Evolutionary conservation across 1,140 invertebrate species (phyloP).

Genomic region (Carcinoscorpius rotundicauda): DNA sequence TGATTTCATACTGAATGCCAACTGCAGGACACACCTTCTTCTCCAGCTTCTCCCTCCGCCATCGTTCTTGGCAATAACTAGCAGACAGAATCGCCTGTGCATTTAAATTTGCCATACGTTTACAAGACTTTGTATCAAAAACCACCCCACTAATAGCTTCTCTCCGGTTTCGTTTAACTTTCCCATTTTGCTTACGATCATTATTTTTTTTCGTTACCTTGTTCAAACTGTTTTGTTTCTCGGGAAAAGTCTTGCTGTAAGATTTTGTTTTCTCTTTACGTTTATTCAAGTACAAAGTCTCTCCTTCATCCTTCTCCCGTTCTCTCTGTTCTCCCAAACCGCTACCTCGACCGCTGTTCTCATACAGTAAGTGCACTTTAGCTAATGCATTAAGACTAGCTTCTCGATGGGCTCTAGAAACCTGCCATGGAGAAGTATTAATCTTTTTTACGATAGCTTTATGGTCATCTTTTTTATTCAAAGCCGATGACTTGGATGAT

Average conservation of each 20-base stretch:
- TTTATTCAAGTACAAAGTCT: neutral
- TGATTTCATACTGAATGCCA: neutral
- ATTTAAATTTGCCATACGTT: conserved; percentile 84
- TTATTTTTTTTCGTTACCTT: conserved; percentile 10
- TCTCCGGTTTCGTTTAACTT: conserved; percentile 11
- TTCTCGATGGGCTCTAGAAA: conserved; percentile 41
- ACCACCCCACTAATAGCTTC: conserved; percentile 21
- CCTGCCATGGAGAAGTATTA: conserved; percentile 4
- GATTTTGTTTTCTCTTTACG: too few relatives aligned
- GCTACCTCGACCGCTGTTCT: conserved; percentile 48
- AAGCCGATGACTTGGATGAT: too few relatives aligned
- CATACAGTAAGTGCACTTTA: conserved; percentile 83
- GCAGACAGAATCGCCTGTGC: conserved; percentile 83
- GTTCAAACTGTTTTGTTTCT: neutral
- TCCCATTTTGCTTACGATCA: neutral
- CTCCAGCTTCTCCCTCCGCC: conserved; percentile 8
- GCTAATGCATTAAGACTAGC: conserved; percentile 77
- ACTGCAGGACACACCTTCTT: conserved; percentile 1
- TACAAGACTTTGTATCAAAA: conserved; percentile 42
- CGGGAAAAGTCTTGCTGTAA: too few relatives aligned
- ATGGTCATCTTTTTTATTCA: too few relatives aligned
- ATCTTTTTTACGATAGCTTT: too few relatives aligned
- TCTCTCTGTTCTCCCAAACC: conserved; percentile 6
- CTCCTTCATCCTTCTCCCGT: neutral
- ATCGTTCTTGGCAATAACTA: conserved; percentile 57